Base-by-base conservation (phyloP, 30 jellyfish, hydroid and myxozoan species). In the Chrysaora quinquecirrha region DNA sequence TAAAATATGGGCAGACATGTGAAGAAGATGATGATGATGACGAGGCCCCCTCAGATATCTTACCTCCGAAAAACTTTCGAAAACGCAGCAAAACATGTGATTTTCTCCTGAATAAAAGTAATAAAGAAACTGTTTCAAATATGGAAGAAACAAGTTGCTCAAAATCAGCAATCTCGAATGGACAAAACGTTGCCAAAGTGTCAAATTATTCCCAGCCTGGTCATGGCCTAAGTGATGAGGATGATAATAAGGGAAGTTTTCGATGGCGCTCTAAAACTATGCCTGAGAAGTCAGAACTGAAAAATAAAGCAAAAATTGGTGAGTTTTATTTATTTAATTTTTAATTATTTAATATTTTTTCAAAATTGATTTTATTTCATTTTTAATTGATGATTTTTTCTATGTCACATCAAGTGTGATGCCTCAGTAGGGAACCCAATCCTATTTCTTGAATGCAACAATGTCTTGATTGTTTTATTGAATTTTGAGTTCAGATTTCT, bases 61-160 rank as follows among this genome's bases (percentile, higher is more conserved):
- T 72, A 1, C 86, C 83, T 29, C 95, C 88, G 63, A 78, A 78
- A 49, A 46, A 67, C 10, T 24, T 29, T 12, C 47, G 87, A 25
- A 35, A 28, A 0, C 76, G 90, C 1, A 22, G 77, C 35, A 66
- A 80, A 34, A 80, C 90, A 34, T 65, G 77, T 0, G 83, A 48
- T n/a, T 29, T 56, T 7, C 54, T 28, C 1, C 9, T 27, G 1
- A 12, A 14, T 7, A 20, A 49, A 14, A 73, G n/a, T n/a, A n/a
- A n/a, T n/a, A n/a, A n/a, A n/a, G n/a, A n/a, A n/a, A n/a, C n/a
- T n/a, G n/a, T n/a, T n/a, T n/a, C n/a, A n/a, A n/a, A n/a, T n/a
- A n/a, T n/a, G n/a, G n/a, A n/a, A n/a, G n/a, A n/a, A n/a, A 73
- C 30, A 60, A 73, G 19, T 9, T 14, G 25, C 60, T 49, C 9